Evolutionary conservation across 2,797 vertebrate genomes (phyloP), one percentile per base, ranked within the genome.

Genomic region (Paedocypris micromegethes): DNA sequence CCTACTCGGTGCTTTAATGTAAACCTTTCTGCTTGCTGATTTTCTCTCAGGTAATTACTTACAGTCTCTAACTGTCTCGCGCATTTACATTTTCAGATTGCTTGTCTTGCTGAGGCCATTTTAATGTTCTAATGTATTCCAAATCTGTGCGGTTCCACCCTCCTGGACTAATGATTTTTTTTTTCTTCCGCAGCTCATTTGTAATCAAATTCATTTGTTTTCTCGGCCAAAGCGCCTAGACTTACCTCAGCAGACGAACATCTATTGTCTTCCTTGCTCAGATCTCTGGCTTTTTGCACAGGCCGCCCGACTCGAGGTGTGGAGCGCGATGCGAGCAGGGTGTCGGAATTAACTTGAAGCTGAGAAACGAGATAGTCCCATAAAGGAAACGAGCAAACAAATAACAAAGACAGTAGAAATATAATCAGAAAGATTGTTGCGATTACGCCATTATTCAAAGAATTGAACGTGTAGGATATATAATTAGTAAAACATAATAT

Each of bases 201-300:
- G 84, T 90, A 92, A 92, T 92, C 90, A 91, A 89, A 90, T 92
- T 87, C 85, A 90, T 92, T 92, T 90, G 88, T 91, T 92, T 80
- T 85, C 86, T 83, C 86, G 83, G 87, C 88, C 86, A 74, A 84
- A 87, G 81, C 78, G 83, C 86, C 88, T 87, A 86, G 84, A 86
- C 85, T 86, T 86, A 87, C 87, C 86, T 88, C 89, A 90, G 88
- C 86, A 69, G 72, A 67, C 60, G 68, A 78, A 66, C 51, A 59
- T 52, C 55, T 43, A 7, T 65, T 69, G 38, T 57, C 61, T 66
- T 53, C 41, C 49, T 43, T 52, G 41, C 50, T 45, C 62, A 60
- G 23, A 67, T 44, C 41, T 43, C n/a, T 43, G 3, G 41, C 55
- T 64, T 41, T 45, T 38, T 43, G 47, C 23, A 44, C 62, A 70